Evolutionary conservation across 2,888 invertebrate genomes (phyloP).

Genomic region (Lepetodrilus schrolli): DNA sequence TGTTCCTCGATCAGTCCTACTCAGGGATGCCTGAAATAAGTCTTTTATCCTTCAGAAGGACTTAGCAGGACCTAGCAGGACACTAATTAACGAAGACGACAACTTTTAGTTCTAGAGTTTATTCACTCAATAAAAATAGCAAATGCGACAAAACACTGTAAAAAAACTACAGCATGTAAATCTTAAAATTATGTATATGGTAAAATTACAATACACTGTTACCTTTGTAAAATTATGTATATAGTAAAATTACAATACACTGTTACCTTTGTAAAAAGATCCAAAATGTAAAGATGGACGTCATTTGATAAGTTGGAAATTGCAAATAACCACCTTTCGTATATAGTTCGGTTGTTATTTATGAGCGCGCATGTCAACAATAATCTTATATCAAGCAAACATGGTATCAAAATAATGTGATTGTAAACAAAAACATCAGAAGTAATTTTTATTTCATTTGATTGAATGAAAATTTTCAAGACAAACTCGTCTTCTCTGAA

Average conservation of each 20-base stretch:
- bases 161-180: conserved; percentile 19
- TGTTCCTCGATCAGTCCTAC: too few relatives aligned
- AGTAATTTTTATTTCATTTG: too few relatives aligned
- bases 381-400: too few relatives aligned
- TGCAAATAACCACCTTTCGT: neutral
- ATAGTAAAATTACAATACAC: conserved; percentile 16
- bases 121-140: conserved; percentile 26
- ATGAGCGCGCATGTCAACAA: neutral
- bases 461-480: too few relatives aligned
- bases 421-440: too few relatives aligned
- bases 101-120: conserved; percentile 15
- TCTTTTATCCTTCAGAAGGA: too few relatives aligned
- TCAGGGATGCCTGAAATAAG: too few relatives aligned
- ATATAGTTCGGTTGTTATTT: neutral
- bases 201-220: conserved; percentile 19
- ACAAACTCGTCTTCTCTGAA: too few relatives aligned
- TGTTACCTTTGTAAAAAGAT: conserved; percentile 13
- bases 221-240: conserved; percentile 8
- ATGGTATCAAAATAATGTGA: too few relatives aligned
- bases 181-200: conserved; percentile 7
- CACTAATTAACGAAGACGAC: too few relatives aligned
- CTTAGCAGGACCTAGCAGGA: too few relatives aligned
- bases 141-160: conserved; percentile 24
- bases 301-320: conserved; percentile 15
- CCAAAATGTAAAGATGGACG: conserved; percentile 12